Conservation (phyloP, 2,888 invertebrate genomes). For the Vanessa cardui region DNA sequence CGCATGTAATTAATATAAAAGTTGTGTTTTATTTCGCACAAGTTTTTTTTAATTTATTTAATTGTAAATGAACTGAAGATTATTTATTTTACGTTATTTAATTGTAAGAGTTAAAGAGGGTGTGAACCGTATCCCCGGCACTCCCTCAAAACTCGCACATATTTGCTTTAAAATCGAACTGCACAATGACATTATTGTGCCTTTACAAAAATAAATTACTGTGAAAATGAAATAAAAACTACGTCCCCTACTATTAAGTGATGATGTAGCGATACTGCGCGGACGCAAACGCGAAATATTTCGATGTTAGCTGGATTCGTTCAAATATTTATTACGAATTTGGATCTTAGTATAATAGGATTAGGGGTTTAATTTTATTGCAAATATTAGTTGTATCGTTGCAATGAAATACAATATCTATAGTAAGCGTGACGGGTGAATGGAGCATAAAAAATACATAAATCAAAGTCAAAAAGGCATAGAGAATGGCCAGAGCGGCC, state of each 20-base stretch:
- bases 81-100: conserved; percentile 42
- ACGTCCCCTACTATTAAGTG: conserved; percentile 80
- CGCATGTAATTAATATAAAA: too few relatives aligned
- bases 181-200: conserved; percentile 73
- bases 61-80: conserved; percentile 17
- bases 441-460: conserved; percentile 81
- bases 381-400: conserved; percentile 45
- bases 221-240: conserved; percentile 81
- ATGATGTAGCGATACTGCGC: conserved; percentile 81
- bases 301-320: conserved; percentile 55
- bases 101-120: conserved; percentile 57
- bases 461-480: conserved; percentile 84
- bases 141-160: conserved; percentile 65
- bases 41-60: conserved; percentile 7
- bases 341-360: conserved; percentile 39
- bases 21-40: not conserved
- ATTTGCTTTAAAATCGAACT: conserved; percentile 78
- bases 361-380: conserved; percentile 39
- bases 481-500: conserved; percentile 76
- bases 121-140: conserved; percentile 69
- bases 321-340: conserved; percentile 42
- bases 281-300: conserved; percentile 67
- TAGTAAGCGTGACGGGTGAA: conserved; percentile 79
- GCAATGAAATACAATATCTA: conserved; percentile 62
- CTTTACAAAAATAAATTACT: conserved; percentile 78